phyloP scores from a whole-genome alignment of 2,888 invertebrate species.

The Crematogaster levior region DNA sequence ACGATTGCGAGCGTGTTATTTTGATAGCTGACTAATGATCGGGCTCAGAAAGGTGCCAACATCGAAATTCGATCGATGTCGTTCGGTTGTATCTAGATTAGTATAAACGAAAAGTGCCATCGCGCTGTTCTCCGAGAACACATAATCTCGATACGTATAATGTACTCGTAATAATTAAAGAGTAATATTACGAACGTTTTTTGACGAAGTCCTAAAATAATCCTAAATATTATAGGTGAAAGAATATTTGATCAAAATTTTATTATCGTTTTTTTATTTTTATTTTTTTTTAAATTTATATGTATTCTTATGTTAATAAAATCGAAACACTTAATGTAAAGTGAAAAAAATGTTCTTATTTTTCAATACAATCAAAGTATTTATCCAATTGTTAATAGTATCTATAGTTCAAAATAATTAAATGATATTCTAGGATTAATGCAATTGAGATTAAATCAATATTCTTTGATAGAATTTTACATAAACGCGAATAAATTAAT shows the following conservation, averaged over 20 bases:
- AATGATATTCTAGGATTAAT: not conserved
- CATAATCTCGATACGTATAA: not conserved
- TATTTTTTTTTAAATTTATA: not conserved
- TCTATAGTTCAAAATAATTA: not conserved
- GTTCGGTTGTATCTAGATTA: not conserved
- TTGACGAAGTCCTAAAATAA: not conserved
- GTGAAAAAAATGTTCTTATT: not conserved
- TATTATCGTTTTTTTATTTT: not conserved
- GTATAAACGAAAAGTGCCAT: not conserved
- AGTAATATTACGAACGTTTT: not conserved
- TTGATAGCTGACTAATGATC: slow-evolving; percentile 45
- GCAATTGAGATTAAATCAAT: not conserved
- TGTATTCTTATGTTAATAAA: not conserved
- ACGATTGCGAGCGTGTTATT: slow-evolving; percentile 44
- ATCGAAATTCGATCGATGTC: slow-evolving; percentile 33
- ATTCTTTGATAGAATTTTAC: not conserved
- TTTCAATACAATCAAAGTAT: not conserved
- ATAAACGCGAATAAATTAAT: not conserved
- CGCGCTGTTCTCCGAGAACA: not conserved
- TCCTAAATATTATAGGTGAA: not conserved
- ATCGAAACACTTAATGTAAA: not conserved
- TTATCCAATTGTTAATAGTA: not conserved
- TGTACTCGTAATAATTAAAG: not conserved
- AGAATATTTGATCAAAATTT: not conserved
- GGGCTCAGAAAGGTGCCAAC: slow-evolving; percentile 21